Evolutionary conservation across 2,888 invertebrate species (phyloP), one percentile per base, ranked within the genome.

Genomic region (Aleiodes alternator): DNA sequence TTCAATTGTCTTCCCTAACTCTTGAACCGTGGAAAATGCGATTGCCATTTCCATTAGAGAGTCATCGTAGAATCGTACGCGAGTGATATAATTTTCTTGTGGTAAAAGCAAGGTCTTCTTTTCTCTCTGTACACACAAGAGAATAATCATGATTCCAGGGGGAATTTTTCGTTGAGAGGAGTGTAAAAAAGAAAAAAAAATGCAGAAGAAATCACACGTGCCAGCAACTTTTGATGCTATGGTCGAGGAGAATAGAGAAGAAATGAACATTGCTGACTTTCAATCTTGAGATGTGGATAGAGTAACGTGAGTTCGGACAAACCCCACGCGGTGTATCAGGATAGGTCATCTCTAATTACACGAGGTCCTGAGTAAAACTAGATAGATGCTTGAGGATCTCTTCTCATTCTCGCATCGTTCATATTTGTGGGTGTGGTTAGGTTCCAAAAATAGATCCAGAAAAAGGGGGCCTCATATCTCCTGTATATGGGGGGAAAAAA

Each of bases 281-380:
- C 8, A 68, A 11, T 14, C 50, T 51, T 6, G 50, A 50, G n/a
- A 68, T n/a, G 50, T 50, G 48, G 50, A 66, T 50, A 66, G 50
- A 48, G 50, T 48, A 16, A 66, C 11, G 12, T 11, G 50, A 31
- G 50, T 12, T 14, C 9, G 31, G 51, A 53, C 51, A 48, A 34
- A 68, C 50, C 50, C 68, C 51, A 43, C 56, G 57, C 57, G 57
- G 64, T 71, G 34, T 82, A 84, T 82, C 81, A 75, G 80, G 38
- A 71, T 53, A 74, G 84, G 82, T 82, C 81, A 82, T 82, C 83
- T 81, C 79, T 81, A 84, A 83, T 83, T 84, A 82, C 80, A 82
- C 80, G 78, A 69, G 77, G 74, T 76, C 76, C 78, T 78, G 75
- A 75, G 73, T 79, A 76, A 79, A 80, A 83, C 82, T 51, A 51